phyloP scores from a whole-genome alignment of 2,888 invertebrate species.

The Ceriagrion tenellum region DNA sequence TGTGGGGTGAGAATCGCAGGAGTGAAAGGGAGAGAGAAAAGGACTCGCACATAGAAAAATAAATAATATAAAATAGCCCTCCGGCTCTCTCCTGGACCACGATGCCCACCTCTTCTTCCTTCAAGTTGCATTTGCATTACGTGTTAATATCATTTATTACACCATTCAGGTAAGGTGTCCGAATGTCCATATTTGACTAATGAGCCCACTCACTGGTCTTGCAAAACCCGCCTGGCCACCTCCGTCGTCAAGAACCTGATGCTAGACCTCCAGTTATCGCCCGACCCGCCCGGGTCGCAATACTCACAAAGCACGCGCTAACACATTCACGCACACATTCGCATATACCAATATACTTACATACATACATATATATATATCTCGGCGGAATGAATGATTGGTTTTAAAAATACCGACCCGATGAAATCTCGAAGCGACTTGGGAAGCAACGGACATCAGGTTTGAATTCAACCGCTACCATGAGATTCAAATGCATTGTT shows the following conservation, averaged over 20 bases:
- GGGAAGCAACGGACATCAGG: background rate
- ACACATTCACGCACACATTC: background rate
- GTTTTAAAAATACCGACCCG: slow-evolving; percentile 58
- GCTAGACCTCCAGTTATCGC: background rate
- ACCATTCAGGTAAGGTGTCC: slow-evolving; percentile 49
- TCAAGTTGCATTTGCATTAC: slow-evolving; percentile 29
- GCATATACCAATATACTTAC: background rate
- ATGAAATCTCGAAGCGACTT: slow-evolving; percentile 57
- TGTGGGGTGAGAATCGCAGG: background rate
- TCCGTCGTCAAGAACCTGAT: slow-evolving; percentile 48
- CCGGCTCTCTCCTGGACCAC: background rate
- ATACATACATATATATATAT: background rate
- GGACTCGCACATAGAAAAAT: background rate
- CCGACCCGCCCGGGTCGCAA: background rate
- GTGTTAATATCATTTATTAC: slow-evolving; percentile 68
- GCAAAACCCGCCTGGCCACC: slow-evolving; percentile 58
- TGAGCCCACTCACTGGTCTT: slow-evolving; percentile 61
- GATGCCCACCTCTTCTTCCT: background rate
- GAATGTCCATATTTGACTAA: slow-evolving; percentile 67
- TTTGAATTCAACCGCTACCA: background rate
- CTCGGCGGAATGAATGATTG: slow-evolving; percentile 56
- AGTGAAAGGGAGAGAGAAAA: background rate
- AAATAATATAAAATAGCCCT: background rate
- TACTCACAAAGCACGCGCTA: slow-evolving; percentile 11
- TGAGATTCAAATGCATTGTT: background rate